Conservation (phyloP, 2,888 invertebrate genomes). For the Pseudoips prasinana region DNA sequence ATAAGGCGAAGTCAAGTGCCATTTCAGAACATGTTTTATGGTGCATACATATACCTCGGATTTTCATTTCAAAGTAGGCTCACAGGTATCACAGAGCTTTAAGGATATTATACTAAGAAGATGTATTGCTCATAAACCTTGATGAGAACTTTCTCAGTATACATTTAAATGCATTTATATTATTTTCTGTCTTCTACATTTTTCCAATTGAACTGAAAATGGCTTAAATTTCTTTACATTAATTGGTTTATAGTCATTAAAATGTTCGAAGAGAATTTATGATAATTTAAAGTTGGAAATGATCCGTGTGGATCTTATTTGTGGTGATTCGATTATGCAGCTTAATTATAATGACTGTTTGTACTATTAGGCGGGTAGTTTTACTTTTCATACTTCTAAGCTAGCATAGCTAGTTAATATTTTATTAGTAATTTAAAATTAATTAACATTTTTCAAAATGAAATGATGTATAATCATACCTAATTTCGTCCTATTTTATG, state of each 20-base stretch:
- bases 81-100: conserved; percentile 72
- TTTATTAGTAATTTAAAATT: no score
- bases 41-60: no score
- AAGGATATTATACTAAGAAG: conserved; percentile 62
- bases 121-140: conserved; percentile 68
- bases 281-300: no score
- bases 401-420: conserved; percentile 16
- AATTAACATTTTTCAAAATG: no score
- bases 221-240: conserved; percentile 7
- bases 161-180: conserved; percentile 58
- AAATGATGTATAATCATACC: conserved; percentile 19
- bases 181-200: conserved; percentile 19
- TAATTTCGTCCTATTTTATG: conserved; percentile 37
- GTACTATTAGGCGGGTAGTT: conserved; percentile 16
- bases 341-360: conserved; percentile 11
- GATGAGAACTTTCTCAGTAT: conserved; percentile 39
- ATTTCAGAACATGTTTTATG: no score
- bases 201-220: conserved; percentile 15
- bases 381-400: conserved; percentile 11
- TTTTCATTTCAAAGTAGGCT: no score
- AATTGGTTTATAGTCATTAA: no score
- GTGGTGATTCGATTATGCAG: conserved; percentile 11
- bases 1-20: no score
- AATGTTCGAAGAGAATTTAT: not conserved
- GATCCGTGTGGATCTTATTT: conserved; percentile 7